phyloP scores from a whole-genome alignment of 23 tunicate genomes.

The Styela clava region DNA sequence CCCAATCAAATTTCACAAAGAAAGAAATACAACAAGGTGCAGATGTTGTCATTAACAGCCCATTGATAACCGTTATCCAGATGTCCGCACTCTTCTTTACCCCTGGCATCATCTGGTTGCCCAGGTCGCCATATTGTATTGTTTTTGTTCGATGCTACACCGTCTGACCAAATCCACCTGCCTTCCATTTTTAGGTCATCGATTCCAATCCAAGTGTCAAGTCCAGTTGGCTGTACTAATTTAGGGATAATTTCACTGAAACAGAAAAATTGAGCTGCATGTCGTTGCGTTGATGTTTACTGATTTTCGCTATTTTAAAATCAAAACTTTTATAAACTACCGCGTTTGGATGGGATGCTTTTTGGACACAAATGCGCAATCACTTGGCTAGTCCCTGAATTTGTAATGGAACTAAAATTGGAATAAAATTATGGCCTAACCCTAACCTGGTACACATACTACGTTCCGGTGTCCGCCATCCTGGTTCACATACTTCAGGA shows the following conservation, averaged over 20 bases:
- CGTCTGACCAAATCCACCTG: conserved; percentile 8
- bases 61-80: not conserved
- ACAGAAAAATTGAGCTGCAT: too few species aligned
- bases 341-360: too few species aligned
- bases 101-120: conserved; percentile 1
- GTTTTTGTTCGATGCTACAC: not conserved
- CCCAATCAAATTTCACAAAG: not conserved
- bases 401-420: too few species aligned
- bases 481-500: too few species aligned
- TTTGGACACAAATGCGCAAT: too few species aligned
- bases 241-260: not conserved
- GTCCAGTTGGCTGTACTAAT: not conserved
- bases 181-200: conserved; percentile 2
- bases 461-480: too few species aligned
- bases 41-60: not conserved
- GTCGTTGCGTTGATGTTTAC: too few species aligned
- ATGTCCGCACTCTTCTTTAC: conserved; percentile 7
- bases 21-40: not conserved
- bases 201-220: not conserved
- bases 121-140: not conserved
- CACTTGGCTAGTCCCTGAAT: too few species aligned
- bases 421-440: too few species aligned
- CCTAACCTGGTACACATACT: too few species aligned
- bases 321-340: too few species aligned
- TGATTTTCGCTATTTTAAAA: too few species aligned